phyloP scores from a whole-genome alignment of 1,140 invertebrate genomes.

The Apocrypta bakeri region DNA sequence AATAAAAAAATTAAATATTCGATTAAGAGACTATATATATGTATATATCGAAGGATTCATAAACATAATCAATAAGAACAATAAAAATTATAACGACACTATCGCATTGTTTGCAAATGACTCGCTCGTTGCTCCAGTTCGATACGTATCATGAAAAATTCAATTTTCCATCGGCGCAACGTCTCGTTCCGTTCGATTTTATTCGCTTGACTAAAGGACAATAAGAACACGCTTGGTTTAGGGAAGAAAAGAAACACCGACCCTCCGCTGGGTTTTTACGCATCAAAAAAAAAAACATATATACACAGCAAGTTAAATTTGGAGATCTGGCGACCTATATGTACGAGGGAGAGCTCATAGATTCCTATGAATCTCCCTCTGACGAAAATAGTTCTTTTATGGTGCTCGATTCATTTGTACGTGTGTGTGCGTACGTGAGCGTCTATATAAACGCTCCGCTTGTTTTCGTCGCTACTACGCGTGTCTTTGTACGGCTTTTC shows the following conservation, averaged over 20 bases:
- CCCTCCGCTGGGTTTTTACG: constrained; percentile 11
- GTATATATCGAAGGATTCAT: too few relatives aligned
- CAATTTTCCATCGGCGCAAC: not conserved
- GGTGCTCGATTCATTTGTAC: too few relatives aligned
- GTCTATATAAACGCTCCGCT: not conserved
- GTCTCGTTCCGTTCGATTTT: not conserved
- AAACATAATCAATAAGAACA: not conserved
- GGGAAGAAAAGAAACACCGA: not conserved
- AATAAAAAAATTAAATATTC: too few relatives aligned
- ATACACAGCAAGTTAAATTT: not conserved
- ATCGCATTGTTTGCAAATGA: not conserved
- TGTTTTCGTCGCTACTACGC: not conserved
- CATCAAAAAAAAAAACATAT: too few relatives aligned
- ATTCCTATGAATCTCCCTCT: not conserved
- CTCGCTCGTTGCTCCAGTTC: too few relatives aligned
- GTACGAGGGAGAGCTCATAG: not conserved
- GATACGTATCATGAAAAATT: not conserved
- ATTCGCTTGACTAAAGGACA: not conserved
- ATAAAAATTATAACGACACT: not conserved
- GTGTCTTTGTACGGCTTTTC: not conserved
- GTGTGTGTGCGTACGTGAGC: not conserved
- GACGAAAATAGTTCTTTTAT: constrained; percentile 33
- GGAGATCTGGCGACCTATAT: constrained; percentile 13
- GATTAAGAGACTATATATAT: too few relatives aligned
- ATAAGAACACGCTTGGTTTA: not conserved